Evolutionary conservation across 2,888 invertebrate species (phyloP), one percentile per base, ranked within the genome.

Genomic region (Melinaea marsaeus): DNA sequence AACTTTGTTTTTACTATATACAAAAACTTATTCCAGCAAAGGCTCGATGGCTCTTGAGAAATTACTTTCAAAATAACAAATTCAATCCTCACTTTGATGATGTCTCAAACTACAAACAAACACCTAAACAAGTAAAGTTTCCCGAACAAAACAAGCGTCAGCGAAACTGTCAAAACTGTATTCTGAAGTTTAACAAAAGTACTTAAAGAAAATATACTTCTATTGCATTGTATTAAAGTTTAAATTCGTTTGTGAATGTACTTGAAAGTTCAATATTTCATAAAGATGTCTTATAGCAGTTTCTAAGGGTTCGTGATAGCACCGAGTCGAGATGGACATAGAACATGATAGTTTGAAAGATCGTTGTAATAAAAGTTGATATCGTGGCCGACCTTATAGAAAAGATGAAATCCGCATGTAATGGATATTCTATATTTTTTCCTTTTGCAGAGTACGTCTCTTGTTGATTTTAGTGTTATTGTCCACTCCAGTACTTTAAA

Each of bases 191-290:
- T 56, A 7, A 13, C 9, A 9, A 22, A 46, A 61, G 42, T 35
- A 42, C 33, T 32, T 59, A 64, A 55, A 55, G 48, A 33, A 74
- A 72, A 69, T 57, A 68, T 3, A 42, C 65, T 72, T 65, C 65
- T 74, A 68, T 32, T 3, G 0, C 4, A 2, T 0, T 22, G 9
- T 0, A 22, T 0, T 66, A 66, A 58, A 56, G 61, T 58, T 32
- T 42, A 13, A 58, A 60, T 55, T 9, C 13, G 46, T 11, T 33
- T 0, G 61, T 2, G 33, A 65, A 69, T 73, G 22, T 61, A 67
- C 56, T 63, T 13, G 32, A 58, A 47, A 68, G 71, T 75, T 79
- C 78, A 80, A 84, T 84, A 83, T 83, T 83, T 84, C 83, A 83
- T 80, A 78, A 75, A 71, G 69, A 72, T 71, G 79, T 77, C 74